Evolutionary conservation across 2,888 invertebrate species (phyloP).

Genomic region (Tenthredo distinguenda): DNA sequence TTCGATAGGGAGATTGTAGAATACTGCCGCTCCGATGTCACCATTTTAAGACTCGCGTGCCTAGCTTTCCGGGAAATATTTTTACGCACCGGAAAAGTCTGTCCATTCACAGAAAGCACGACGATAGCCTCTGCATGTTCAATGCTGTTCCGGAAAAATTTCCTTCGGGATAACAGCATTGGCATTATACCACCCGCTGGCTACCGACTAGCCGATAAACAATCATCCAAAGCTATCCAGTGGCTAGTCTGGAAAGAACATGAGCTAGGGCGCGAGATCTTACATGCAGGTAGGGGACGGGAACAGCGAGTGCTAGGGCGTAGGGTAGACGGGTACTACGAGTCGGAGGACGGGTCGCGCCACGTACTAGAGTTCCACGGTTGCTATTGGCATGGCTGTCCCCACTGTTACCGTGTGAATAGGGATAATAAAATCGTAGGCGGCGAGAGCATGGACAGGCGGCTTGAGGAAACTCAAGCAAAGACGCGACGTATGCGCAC

Average conservation of each 20-base stretch:
- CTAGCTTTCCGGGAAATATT: too few relatives aligned
- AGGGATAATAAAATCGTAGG: too few relatives aligned
- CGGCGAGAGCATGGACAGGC: too few relatives aligned
- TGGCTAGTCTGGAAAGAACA: constrained; percentile 54
- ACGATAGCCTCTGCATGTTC: too few relatives aligned
- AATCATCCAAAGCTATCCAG: constrained; percentile 46
- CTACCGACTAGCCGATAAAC: constrained; percentile 53
- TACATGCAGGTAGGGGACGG: constrained; percentile 52
- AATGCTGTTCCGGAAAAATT: constrained; percentile 12
- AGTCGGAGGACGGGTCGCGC: neutral
- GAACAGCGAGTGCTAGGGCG: constrained; percentile 24
- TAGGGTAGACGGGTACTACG: constrained; percentile 53
- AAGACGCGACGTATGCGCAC: too few relatives aligned
- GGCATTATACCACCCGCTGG: constrained; percentile 52
- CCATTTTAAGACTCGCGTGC: too few relatives aligned
- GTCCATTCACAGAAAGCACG: too few relatives aligned
- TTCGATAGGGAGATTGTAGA: too few relatives aligned
- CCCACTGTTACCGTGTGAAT: too few relatives aligned
- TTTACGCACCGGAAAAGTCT: too few relatives aligned
- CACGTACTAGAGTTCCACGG: constrained; percentile 54
- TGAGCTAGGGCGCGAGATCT: constrained; percentile 38
- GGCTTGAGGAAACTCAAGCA: too few relatives aligned
- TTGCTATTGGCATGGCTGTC: constrained; percentile 55
- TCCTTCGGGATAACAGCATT: constrained; percentile 50
- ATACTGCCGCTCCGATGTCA: too few relatives aligned